Base-by-base conservation (phyloP, 2,113 vertebrate genomes). In the Onychorhynchus coronatus region DNA sequence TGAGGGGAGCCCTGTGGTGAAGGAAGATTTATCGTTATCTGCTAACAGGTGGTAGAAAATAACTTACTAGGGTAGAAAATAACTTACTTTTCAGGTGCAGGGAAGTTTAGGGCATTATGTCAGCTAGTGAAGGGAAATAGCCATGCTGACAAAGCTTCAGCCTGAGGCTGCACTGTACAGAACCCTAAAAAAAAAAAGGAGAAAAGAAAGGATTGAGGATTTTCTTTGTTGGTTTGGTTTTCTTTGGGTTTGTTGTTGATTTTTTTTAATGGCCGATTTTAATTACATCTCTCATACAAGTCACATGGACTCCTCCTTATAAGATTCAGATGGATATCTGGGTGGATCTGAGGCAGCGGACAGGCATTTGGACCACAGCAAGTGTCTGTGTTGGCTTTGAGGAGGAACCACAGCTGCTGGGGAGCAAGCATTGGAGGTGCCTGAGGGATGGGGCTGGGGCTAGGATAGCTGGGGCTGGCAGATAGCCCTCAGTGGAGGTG, bases 81-180 rank as follows among this genome's bases (percentile, higher is more conserved):
- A 49, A 49, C 13, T 49, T 16, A 22, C 19, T 84, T 93, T 37
- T 30, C 24, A 37, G 30, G 41, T 27, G 16, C 12, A 5, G 27
- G 35, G 46, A 67, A 56, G 12, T 76, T 50, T 33, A 70, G 35
- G 23, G 8, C 0, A 0, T 65, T 85, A 70, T 81, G 46, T 53
- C 56, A 71, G 30, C 49, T 77, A 12, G 12, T 27, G 49, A 77
- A 77, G 28, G 37, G 18, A 66, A 85, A 71, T 28, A 14, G 18
- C 35, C 27, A 56, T 1, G 0, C 0, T 52, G n/a, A 52, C 41
- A 74, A 74, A 88, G n/a, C 16, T 71, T 78, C 46, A 49, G 16
- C 23, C 21, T 3, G 0, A 73, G 41, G 25, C 74, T 58, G 66
- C 9, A 16, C 21, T 70, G 21, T 49, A 56, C 18, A 11, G 14